These are phyloP conservation scores for Drosophila carrolli DNA, from an alignment of 1,140 invertebrate species.

Conservation along the genomic window DNA sequence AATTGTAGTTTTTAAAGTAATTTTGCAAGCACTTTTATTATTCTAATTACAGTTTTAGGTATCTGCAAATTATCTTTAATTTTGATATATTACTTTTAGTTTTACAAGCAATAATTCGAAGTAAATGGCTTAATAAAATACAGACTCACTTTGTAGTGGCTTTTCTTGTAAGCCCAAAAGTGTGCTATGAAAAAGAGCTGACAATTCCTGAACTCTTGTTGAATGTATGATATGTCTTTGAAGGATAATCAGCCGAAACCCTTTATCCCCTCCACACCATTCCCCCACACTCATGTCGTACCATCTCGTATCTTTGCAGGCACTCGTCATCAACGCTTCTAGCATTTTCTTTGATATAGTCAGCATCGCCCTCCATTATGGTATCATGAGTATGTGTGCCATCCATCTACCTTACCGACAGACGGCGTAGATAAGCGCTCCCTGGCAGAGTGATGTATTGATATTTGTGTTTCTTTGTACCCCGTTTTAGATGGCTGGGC, in stretches of 20 bases:
- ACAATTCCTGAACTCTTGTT: no score
- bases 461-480: background rate
- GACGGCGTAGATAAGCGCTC: background rate
- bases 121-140: no score
- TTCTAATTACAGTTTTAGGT: no score
- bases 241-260: background rate
- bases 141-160: no score
- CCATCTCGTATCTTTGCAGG: constrained; percentile 67
- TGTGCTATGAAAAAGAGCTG: background rate
- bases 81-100: no score
- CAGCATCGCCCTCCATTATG: constrained; percentile 73
- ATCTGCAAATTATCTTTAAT: no score
- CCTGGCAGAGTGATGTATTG: background rate
- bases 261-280: background rate
- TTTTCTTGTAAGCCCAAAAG: background rate
- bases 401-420: background rate
- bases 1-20: no score
- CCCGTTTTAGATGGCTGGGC: constrained; percentile 72
- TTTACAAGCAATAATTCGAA: no score
- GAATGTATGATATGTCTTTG: no score
- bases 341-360: constrained; percentile 83
- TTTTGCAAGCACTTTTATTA: no score
- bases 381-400: constrained; percentile 79
- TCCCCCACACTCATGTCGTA: constrained; percentile 16
- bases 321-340: constrained; percentile 78